Base-by-base conservation (phyloP, 1,140 invertebrate genomes). In the Drosophila neocordata region DNA sequence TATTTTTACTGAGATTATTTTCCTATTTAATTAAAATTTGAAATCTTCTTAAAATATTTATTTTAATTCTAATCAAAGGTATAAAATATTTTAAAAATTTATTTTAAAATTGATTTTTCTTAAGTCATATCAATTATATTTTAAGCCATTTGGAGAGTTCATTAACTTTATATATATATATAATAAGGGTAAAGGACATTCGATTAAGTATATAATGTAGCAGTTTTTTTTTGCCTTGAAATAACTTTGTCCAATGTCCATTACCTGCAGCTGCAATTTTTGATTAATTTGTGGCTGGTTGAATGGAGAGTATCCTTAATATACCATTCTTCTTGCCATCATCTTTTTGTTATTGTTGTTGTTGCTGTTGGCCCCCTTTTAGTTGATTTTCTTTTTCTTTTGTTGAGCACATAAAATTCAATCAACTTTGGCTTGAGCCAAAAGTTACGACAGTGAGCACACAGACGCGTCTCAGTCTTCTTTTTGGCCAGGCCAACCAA, bases 361-460 rank as follows among this genome's bases (percentile, higher is more conserved):
- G 51, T 57, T 76, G 53, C 48, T 65, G 67, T 71, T 73, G 60
- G 18, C 41, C 41, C 57, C 58, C 65, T 66, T 71, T 64, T 67
- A 75, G 64, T 78, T 75, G 75, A 71, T 74, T 71, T 53, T 13
- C 18, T 56, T 55, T 59, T 73, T 52, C 60, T 78, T 80, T 88
- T 82, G 79, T 78, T 77, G 77, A 34, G 83, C 79, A 81, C 81
- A 85, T 89, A 82, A 89, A 89, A 89, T 89, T 89, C 85, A 89
- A 89, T 89, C 87, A 89, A 89, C 81, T 85, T 87, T 69, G 61
- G 70, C 69, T 82, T 76, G 78, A 75, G 79, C 76, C 78, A 82
- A 88, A 83, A 88, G 83, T 88, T 83, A 58, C 53, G 56, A 62
- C 44, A 52, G 55, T 56, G 12, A 12, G 34, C 34, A 35, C 34